Evolutionary conservation across 2,797 vertebrate genomes (phyloP), one percentile per base, ranked within the genome.

Genomic region (Alfaro cultratus): DNA sequence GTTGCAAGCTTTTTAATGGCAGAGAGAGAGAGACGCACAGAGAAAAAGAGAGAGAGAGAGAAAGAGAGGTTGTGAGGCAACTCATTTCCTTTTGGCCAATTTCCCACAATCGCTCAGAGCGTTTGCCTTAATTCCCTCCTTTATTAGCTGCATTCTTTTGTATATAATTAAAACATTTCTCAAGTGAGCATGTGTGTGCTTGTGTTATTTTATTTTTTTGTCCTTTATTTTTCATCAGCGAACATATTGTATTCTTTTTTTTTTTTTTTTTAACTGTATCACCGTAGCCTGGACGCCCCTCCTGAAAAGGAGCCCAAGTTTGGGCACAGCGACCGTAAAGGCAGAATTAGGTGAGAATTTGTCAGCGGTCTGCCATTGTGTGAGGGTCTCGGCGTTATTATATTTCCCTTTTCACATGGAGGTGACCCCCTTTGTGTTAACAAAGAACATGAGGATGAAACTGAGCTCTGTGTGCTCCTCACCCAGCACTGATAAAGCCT

Each of bases 61-160:
- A 89, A 92, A 92, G 94, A 94, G 94, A 91, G 93, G 89, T 87
- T 85, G 87, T 36, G 95, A 95, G 95, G 96, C 95, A 95, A 96
- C 96, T 96, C 95, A 95, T 97, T 97, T 96, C 95, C 96, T 99
- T 97, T 97, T 97, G 96, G 97, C 95, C 90, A 97, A 96, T 97
- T 97, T 97, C 97, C 96, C 95, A 90, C 96, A 96, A 97, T 97
- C 93, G 92, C 97, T 96, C 94, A 91, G 95, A 95, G 95, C 95
- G 91, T 97, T 97, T 96, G 95, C 96, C 96, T 97, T 96, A 96
- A 97, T 96, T 97, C 96, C 96, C 92, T 95, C 92, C 94, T 96
- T 96, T 95, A 96, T 96, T 96, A 96, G 92, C 92, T 85, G 85
- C 87, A 93, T 95, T 95, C 92, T 95, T 95, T 95, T 95, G 93